These are phyloP conservation scores for Stomatorhinus ivindoensis DNA, from an alignment of 2,113 vertebrate genomes.

Conservation along the genomic window DNA sequence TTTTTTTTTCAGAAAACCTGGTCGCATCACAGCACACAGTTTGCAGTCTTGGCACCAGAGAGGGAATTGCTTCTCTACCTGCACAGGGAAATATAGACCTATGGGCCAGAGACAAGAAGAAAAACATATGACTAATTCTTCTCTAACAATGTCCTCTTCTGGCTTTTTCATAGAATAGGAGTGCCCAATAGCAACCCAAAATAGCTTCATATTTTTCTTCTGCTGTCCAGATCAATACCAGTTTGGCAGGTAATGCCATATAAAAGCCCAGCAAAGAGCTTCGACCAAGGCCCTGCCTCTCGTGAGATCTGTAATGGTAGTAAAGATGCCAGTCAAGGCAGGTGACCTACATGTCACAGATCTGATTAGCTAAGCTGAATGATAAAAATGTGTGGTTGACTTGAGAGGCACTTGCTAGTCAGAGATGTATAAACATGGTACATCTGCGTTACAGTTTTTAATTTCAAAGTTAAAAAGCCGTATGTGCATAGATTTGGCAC, in stretches of 20 bases:
- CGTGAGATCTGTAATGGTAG: not conserved
- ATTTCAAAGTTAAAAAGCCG: not conserved
- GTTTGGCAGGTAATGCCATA: conserved; percentile 45
- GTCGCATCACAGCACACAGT: conserved; percentile 10
- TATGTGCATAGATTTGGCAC: not conserved
- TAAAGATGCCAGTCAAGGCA: conserved; percentile 25
- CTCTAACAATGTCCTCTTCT: conserved; percentile 44
- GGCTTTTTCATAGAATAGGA: conserved; percentile 37
- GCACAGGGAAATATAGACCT: conserved; percentile 17
- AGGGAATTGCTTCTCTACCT: conserved; percentile 12
- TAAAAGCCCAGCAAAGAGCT: conserved; percentile 39
- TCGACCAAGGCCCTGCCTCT: not conserved
- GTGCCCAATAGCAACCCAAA: conserved; percentile 33
- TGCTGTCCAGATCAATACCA: conserved; percentile 44
- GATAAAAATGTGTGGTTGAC: not conserved
- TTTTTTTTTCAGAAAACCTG: conserved; percentile 16
- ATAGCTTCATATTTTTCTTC: conserved; percentile 28
- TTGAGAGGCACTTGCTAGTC: conserved; percentile 10
- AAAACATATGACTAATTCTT: conserved; percentile 60
- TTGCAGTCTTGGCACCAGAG: not conserved
- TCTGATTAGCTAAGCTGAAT: conserved; percentile 13
- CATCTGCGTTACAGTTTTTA: not conserved
- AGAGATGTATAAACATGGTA: not conserved
- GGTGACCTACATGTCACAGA: conserved; percentile 53
- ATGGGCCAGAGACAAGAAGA: conserved; percentile 43